Evolutionary conservation across 2,113 vertebrate genomes (phyloP).

Genomic region (Megaleporinus macrocephalus): DNA sequence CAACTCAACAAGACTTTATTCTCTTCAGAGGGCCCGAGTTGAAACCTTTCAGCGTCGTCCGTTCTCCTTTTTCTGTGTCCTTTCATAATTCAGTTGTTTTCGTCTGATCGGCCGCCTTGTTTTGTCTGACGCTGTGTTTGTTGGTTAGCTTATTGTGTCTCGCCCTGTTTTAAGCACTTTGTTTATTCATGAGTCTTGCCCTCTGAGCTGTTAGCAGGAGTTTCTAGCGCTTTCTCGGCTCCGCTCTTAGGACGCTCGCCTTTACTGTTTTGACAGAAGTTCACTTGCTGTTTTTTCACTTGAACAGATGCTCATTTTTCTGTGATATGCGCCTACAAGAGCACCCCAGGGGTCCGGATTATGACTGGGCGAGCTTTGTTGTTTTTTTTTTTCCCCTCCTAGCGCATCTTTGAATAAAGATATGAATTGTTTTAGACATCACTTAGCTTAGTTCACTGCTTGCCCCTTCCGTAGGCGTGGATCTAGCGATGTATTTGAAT

Average conservation of each 20-base stretch:
- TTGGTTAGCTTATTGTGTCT: not conserved
- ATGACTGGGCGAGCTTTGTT: not conserved
- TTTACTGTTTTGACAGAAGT: slow-evolving; percentile 28
- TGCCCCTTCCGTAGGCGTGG: no score
- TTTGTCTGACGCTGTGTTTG: not conserved
- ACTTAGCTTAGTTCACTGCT: not conserved
- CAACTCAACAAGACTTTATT: no score
- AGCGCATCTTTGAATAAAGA: not conserved
- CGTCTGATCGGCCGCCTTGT: no score
- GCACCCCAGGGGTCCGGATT: not conserved
- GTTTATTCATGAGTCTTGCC: not conserved
- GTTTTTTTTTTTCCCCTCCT: not conserved
- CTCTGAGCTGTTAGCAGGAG: not conserved
- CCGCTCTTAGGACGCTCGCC: not conserved
- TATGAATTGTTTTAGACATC: not conserved
- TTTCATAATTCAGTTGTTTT: no score
- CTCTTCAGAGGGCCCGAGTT: no score
- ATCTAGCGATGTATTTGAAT: no score
- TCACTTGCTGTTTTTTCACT: not conserved
- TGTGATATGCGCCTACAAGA: not conserved
- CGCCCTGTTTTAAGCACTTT: not conserved
- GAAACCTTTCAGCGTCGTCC: no score
- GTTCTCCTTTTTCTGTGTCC: no score
- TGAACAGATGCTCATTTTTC: slow-evolving; percentile 32
- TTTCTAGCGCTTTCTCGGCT: not conserved